Evolutionary conservation across 2,888 invertebrate genomes (phyloP), one percentile per base, ranked within the genome.

Genomic region (Epirrhoe alternata): DNA sequence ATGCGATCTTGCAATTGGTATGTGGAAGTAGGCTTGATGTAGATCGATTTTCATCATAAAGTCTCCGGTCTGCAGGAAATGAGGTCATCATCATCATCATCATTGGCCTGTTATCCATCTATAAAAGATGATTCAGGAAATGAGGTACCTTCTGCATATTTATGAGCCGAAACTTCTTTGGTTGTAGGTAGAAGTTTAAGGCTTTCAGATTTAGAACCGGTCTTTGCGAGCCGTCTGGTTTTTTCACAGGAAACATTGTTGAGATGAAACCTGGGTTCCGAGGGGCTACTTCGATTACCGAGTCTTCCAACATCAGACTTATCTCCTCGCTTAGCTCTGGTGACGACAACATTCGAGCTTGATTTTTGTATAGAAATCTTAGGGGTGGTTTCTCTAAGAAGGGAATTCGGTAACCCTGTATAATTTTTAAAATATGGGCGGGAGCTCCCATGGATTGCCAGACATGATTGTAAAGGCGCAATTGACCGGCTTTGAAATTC

Each of bases 331-430:
- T 17, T 30, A 52, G 17, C 10, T 17, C 52, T 17, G 52, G 52
- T 6, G 52, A 17, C 5, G 33, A 10, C 30, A 33, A 2, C 10
- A 52, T 17, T n/a, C 17, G 52, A n/a, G 4, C 6, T 52, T 14
- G 52, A 8, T 52, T 52, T 14, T 33, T 31, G 52, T 52, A 52
- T 14, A n/a, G 4, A 6, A 16, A 33, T 5, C 52, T n/a, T 6
- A 52, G 14, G 5, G 52, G 52, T 52, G 52, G 52, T 33, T 52
- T 52, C 12, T 31, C 17, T 52, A 52, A 10, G 14, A 52, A 52
- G 33, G 52, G 52, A 5, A 52, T 52, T 3, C 52, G 52, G 33
- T 52, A 52, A n/a, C 52, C 52, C 33, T 52, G 52, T 17, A 52
- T 52, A 5, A 52, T 52, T 52, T 52, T 52, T 52, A 52, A 33